Conservation (phyloP, 2,888 invertebrate species). For the Hirtodrosophila duncani region DNA sequence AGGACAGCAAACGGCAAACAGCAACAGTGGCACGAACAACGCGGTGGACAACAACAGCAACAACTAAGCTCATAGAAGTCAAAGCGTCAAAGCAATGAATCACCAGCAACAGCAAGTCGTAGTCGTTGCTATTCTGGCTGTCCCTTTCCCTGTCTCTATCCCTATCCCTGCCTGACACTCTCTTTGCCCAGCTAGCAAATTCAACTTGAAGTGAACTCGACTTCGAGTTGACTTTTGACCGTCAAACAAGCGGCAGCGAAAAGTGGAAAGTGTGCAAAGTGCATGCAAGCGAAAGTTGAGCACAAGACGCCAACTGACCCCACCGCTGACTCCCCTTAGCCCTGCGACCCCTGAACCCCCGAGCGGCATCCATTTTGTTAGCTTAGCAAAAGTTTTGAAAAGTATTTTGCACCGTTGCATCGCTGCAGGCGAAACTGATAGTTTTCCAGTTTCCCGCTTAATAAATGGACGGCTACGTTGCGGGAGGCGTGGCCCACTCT, state of each 20-base stretch:
- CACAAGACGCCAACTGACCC: slow-evolving; percentile 65
- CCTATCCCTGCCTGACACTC: slow-evolving; percentile 15
- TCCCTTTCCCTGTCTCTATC: not conserved
- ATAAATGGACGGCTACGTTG: too few relatives aligned
- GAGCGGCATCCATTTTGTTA: slow-evolving; percentile 39
- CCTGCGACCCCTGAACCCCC: not conserved
- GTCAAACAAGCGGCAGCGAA: slow-evolving; percentile 60
- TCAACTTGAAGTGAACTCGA: slow-evolving; percentile 72
- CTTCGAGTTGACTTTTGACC: slow-evolving; percentile 73
- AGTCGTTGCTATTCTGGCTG: not conserved
- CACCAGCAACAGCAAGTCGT: slow-evolving; percentile 35
- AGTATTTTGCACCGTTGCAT: slow-evolving; percentile 60
- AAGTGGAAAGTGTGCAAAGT: slow-evolving; percentile 54
- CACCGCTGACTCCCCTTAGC: not conserved
- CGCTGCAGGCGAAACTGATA: slow-evolving; percentile 53
- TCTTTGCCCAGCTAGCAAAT: slow-evolving; percentile 68
- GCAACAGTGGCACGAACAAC: not conserved
- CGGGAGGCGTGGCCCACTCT: not conserved
- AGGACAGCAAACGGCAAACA: slow-evolving; percentile 21
- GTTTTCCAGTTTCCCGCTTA: slow-evolving; percentile 59
- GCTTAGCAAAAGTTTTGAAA: slow-evolving; percentile 62
- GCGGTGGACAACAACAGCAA: slow-evolving; percentile 7
- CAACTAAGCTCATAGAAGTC: slow-evolving; percentile 61
- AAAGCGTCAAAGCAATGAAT: slow-evolving; percentile 72
- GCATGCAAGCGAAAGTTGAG: slow-evolving; percentile 72